A percentile compares a stretch with the other conserved stretches of the same genome.
These are phyloP conservation scores for Pollenia labialis DNA, from an alignment of 2,888 invertebrate genomes.

Conservation along the genomic window DNA sequence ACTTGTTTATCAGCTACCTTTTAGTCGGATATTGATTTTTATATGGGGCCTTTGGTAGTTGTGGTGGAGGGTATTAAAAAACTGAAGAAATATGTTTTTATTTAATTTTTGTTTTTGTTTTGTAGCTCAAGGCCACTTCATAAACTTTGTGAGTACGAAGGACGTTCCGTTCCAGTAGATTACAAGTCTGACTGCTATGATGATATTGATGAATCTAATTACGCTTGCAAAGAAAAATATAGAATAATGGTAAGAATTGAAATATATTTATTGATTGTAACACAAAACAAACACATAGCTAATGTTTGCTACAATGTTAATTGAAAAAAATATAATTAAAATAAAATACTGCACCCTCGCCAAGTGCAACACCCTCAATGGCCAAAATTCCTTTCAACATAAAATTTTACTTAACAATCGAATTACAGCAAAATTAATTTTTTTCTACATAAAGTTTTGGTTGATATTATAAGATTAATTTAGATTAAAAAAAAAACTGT, in stretches of 20 bases:
- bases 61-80: too few relatives aligned
- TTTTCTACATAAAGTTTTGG: too few relatives aligned
- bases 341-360: too few relatives aligned
- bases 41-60: too few relatives aligned
- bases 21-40: too few relatives aligned
- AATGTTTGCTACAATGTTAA: slow-evolving; percentile 25
- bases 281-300: neutral
- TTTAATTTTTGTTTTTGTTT: neutral
- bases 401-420: neutral
- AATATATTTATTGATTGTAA: neutral
- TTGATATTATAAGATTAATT: too few relatives aligned
- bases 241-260: slow-evolving; percentile 89
- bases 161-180: slow-evolving; percentile 88
- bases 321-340: too few relatives aligned
- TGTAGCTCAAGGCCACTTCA: slow-evolving; percentile 87
- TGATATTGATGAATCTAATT: slow-evolving; percentile 91
- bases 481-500: too few relatives aligned
- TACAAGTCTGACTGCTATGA: slow-evolving; percentile 92
- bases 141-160: slow-evolving; percentile 90
- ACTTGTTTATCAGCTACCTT: too few relatives aligned
- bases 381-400: neutral
- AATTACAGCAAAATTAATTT: too few relatives aligned
- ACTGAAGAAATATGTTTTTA: too few relatives aligned
- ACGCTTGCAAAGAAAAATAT: slow-evolving; percentile 92
- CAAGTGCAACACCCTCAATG: neutral